phyloP scores from a whole-genome alignment of 2,797 vertebrate genomes.

The Poeciliopsis presidionis region DNA sequence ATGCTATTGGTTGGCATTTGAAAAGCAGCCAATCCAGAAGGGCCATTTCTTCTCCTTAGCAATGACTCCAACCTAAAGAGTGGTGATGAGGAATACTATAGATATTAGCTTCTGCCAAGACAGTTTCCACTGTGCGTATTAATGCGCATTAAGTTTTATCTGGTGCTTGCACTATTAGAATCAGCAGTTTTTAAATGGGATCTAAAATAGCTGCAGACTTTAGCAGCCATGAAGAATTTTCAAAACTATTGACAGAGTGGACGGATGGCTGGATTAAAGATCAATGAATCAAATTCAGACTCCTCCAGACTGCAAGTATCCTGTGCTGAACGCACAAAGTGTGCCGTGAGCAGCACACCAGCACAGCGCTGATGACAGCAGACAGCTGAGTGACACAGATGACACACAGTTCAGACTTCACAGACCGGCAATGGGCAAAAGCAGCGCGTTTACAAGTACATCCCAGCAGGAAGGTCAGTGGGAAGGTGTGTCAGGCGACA shows the following conservation, averaged over 20 bases:
- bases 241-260: not conserved
- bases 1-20: not conserved
- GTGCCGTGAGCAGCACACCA: constrained; percentile 34
- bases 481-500: constrained; percentile 21
- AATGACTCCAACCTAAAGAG: not conserved
- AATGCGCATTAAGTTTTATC: not conserved
- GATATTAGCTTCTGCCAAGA: not conserved
- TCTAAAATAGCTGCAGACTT: not conserved
- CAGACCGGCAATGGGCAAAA: constrained; percentile 36
- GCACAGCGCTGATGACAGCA: constrained; percentile 31
- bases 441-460: constrained; percentile 33
- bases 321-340: constrained; percentile 27
- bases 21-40: not conserved
- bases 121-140: not conserved
- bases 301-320: not conserved
- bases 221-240: not conserved
- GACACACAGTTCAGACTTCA: constrained; percentile 37
- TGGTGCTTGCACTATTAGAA: not conserved
- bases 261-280: not conserved
- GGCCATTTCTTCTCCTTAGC: not conserved
- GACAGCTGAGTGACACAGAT: constrained; percentile 27
- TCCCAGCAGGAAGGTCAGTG: constrained; percentile 20
- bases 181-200: not conserved
- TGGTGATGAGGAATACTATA: not conserved
- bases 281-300: not conserved